phyloP scores from a whole-genome alignment of 2,888 invertebrate species.

The Lycocerus yunnanus region DNA sequence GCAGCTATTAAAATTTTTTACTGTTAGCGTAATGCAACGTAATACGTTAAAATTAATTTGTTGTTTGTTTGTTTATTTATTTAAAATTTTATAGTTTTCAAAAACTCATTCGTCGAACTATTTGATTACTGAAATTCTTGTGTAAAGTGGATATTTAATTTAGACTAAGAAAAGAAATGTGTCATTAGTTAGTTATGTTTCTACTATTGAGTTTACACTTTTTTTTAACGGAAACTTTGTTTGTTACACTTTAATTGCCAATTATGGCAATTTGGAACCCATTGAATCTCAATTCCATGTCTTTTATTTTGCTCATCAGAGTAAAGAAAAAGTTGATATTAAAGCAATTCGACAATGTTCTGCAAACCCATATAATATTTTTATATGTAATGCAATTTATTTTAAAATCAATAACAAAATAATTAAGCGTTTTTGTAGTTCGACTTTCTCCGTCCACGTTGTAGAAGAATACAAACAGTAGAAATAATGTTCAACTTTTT shows the following conservation, averaged over 20 bases:
- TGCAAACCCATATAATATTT: no score
- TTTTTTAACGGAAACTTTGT: background rate
- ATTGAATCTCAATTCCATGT: background rate
- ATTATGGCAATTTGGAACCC: background rate
- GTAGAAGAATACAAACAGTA: background rate
- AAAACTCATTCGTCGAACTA: no score
- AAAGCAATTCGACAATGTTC: background rate
- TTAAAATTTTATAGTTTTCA: background rate
- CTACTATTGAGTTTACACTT: background rate
- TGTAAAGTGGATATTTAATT: no score
- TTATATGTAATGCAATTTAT: background rate
- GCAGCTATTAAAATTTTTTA: background rate
- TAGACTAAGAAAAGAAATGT: background rate
- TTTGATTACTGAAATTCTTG: no score
- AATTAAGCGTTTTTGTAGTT: background rate
- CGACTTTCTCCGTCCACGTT: background rate
- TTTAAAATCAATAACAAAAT: background rate
- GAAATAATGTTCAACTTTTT: background rate
- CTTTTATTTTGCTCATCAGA: background rate
- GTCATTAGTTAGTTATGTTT: background rate
- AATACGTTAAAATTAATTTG: background rate
- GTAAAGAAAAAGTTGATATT: background rate
- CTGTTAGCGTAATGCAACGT: background rate
- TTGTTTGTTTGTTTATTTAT: background rate
- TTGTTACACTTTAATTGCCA: background rate